These are phyloP conservation scores for Palythoa grandis DNA, from an alignment of 92 coral and sea anemone species.

Conservation along the genomic window DNA sequence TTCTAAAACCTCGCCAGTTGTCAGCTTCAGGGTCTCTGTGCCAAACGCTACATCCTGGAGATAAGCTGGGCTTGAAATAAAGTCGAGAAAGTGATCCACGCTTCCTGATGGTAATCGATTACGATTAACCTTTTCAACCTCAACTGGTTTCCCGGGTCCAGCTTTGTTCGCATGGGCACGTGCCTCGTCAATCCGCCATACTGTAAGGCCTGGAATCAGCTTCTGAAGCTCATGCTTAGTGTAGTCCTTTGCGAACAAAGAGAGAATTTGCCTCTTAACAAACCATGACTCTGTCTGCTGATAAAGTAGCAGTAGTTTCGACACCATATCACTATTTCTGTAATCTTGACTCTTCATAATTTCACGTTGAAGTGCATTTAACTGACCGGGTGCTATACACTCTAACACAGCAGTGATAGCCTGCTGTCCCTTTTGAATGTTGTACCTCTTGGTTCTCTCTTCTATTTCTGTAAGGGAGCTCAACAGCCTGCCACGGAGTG, in stretches of 20 bases:
- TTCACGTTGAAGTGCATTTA: conserved; percentile 24
- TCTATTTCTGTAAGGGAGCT: conserved; percentile 12
- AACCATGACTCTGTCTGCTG: conserved; percentile 17
- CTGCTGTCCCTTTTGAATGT: conserved; percentile 20
- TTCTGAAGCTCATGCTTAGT: not conserved
- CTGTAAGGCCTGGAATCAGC: conserved; percentile 29
- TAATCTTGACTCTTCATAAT: conserved; percentile 12
- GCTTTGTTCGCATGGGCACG: conserved; percentile 2
- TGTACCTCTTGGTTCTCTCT: conserved; percentile 16
- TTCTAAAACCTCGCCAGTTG: conserved; percentile 22
- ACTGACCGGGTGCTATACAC: conserved; percentile 31
- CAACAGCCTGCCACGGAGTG: conserved; percentile 22
- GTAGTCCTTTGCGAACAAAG: conserved; percentile 17
- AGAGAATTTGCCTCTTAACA: not conserved
- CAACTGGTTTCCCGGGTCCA: conserved; percentile 32
- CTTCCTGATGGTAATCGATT: conserved; percentile 7
- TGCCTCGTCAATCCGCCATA: conserved; percentile 33
- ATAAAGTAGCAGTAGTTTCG: not conserved
- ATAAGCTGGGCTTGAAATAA: conserved; percentile 33
- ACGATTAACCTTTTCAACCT: not conserved
- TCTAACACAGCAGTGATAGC: conserved; percentile 21
- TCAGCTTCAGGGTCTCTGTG: conserved; percentile 16
- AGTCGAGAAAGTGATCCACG: conserved; percentile 32
- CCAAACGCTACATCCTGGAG: conserved; percentile 44
- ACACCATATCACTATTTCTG: conserved; percentile 3